Evolutionary conservation across 2,797 vertebrate species (phyloP), one percentile per base, ranked within the genome.

Genomic region (Craterocephalus amniculus): DNA sequence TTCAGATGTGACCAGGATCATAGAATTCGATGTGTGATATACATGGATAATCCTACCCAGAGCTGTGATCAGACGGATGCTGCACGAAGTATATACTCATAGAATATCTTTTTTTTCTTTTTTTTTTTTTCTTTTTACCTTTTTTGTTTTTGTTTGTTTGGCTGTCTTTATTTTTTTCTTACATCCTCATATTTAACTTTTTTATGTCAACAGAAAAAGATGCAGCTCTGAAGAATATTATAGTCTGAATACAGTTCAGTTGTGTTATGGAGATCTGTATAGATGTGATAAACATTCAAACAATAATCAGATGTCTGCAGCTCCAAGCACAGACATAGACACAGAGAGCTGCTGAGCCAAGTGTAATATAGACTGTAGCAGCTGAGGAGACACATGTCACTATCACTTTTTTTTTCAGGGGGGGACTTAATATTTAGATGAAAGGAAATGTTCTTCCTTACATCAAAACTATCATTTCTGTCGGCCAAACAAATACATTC

Each of bases 1-100:
- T 85, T 89, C 72, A 68, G 57, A 86, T 60, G 58, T 61, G 58
- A 45, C 58, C 0, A 3, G 61, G 66, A 72, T 80, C 38, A 58
- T 72, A 22, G 60, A 57, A 65, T 79, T 67, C 63, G 20, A 79
- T 59, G 43, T 77, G 13, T 2, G 4, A 49, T 48, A 52, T 55
- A 63, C 77, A 49, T n/a, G 45, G 54, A 75, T 67, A 32, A 70
- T 77, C 58, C 70, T 1, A 4, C 59, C 59, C 77, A 59, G 26
- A 45, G 70, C 62, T 52, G 24, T 34, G 27, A 63, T 26, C 24
- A 14, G 26, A 27, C 26, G 6, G 14, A 54, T 27, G 16, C 51
- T 20, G 40, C 6, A 45, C 9, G 26, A 12, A 11, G 48, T 22
- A 26, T 26, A 18, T 18, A n/a, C 20, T 8, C 9, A 34, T 34